A percentile compares a stretch with the other conserved stretches of the same genome.
Conservation (phyloP, 2,113 vertebrate genomes). For the Vimba vimba region DNA sequence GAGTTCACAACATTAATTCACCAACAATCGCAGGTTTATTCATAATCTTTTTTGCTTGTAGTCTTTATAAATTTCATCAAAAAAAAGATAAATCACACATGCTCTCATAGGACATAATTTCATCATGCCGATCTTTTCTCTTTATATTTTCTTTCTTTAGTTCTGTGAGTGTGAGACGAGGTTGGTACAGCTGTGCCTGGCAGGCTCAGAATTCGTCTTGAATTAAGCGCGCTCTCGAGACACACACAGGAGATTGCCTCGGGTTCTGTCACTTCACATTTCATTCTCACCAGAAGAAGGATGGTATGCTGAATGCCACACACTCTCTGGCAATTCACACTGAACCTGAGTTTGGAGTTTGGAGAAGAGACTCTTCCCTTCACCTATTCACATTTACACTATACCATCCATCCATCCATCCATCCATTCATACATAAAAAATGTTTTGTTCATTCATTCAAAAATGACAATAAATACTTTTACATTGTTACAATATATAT, state of each 20-base stretch:
- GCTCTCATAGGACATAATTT: neutral
- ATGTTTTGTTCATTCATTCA: too few relatives aligned
- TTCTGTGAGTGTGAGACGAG: neutral
- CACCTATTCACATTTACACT: neutral
- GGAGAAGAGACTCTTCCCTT: neutral
- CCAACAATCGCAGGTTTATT: neutral
- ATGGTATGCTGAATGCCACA: neutral
- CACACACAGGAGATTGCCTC: constrained; percentile 22
- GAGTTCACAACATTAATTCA: neutral
- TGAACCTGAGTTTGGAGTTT: neutral
- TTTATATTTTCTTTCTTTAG: neutral
- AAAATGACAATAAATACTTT: too few relatives aligned
- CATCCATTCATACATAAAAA: too few relatives aligned
- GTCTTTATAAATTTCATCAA: neutral
- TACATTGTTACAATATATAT: too few relatives aligned
- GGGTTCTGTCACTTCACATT: constrained; percentile 43
- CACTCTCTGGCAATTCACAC: constrained; percentile 24
- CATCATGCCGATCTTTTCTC: neutral
- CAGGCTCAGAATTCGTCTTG: constrained; percentile 12
- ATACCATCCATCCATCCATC: neutral
- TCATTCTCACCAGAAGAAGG: constrained; percentile 11
- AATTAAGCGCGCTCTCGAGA: constrained; percentile 34
- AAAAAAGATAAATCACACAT: neutral
- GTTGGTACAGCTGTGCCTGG: constrained; percentile 22
- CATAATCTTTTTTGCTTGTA: neutral